Evolutionary conservation across 1,140 invertebrate species (phyloP).

Genomic region (Bemisia tabaci): DNA sequence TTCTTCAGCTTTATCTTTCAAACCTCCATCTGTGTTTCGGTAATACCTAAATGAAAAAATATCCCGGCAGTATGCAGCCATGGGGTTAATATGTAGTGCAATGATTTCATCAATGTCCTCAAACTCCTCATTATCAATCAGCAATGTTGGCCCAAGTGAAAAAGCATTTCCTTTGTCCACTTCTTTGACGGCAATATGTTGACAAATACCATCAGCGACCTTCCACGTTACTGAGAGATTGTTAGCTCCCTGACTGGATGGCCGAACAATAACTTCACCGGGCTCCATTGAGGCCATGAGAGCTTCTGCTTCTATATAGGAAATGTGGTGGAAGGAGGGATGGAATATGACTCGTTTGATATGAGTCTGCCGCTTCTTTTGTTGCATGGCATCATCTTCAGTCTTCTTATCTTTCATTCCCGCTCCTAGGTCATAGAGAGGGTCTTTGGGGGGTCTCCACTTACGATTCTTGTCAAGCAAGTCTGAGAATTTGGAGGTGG

Average conservation of each 20-base stretch:
- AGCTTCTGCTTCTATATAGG: conserved; percentile 82
- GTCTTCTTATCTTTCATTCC: conserved; percentile 67
- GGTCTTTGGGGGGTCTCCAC: conserved; percentile 78
- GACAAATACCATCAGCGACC: conserved; percentile 82
- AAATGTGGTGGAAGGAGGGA: conserved; percentile 94
- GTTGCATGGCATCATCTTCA: conserved; percentile 68
- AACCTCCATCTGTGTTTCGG: conserved; percentile 51
- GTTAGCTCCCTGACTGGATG: conserved; percentile 80
- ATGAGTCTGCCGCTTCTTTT: conserved; percentile 63
- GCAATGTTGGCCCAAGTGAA: conserved; percentile 76
- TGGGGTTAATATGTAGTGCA: conserved; percentile 86
- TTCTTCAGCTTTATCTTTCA: conserved; percentile 75
- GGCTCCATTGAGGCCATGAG: conserved; percentile 84
- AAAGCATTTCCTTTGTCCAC: conserved; percentile 95
- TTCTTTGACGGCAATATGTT: conserved; percentile 92
- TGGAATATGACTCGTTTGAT: conserved; percentile 95
- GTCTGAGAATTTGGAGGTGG: conserved; percentile 88
- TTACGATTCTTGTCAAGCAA: conserved; percentile 78
- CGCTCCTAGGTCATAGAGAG: conserved; percentile 78
- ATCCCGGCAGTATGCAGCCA: conserved; percentile 85
- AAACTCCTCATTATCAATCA: conserved; percentile 82
- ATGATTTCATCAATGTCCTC: conserved; percentile 99
- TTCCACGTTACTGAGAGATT: conserved; percentile 98
- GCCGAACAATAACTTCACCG: conserved; percentile 90
- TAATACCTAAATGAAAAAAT: conserved; percentile 86